These are phyloP conservation scores for Clarias macrocephalus DNA, from an alignment of 2,113 vertebrate genomes.

Conservation along the genomic window DNA sequence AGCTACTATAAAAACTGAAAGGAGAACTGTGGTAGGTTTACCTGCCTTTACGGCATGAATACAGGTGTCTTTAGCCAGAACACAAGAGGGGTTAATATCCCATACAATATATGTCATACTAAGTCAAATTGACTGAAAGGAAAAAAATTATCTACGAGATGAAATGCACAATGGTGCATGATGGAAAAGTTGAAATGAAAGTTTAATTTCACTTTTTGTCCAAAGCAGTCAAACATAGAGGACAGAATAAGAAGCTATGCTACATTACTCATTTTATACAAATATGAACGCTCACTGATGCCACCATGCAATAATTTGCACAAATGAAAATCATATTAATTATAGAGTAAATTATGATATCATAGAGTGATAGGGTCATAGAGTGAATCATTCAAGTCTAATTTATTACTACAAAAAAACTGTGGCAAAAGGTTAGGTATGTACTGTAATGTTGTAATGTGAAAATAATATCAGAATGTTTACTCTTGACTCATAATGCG, in stretches of 20 bases:
- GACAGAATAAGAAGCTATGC: background rate
- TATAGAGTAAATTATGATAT: background rate
- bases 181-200: background rate
- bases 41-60: no score
- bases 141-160: background rate
- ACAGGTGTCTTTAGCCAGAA: no score
- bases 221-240: background rate
- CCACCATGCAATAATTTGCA: background rate
- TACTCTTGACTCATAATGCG: background rate
- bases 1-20: no score
- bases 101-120: no score
- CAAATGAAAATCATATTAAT: background rate
- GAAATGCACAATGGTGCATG: background rate
- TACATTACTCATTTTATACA: background rate
- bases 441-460: conserved; percentile 8
- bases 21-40: no score
- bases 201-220: background rate
- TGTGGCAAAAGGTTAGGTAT: conserved; percentile 1
- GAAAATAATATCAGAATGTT: conserved; percentile 6
- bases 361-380: no score
- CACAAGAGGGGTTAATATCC: no score
- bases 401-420: background rate
- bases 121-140: no score
- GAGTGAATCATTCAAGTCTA: background rate
- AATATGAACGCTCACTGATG: background rate